Percentiles rank a stretch among this genome's conserved stretches.
Evolutionary conservation across 2,797 vertebrate species (phyloP).

Genomic region (Acrossocheilus wenchowensis): DNA sequence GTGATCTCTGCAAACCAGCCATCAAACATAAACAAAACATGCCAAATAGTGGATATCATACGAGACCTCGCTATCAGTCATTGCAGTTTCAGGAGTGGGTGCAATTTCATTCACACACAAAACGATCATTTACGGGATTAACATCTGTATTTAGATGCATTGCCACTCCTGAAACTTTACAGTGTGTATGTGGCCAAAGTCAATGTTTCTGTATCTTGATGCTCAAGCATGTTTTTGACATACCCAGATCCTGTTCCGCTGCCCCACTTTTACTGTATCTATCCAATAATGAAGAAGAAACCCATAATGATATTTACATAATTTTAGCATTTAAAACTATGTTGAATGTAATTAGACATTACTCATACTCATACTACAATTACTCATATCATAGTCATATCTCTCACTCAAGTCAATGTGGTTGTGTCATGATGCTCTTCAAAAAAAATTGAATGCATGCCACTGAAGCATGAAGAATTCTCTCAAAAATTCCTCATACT

Average conservation of each 20-base stretch:
- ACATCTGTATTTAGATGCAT: background rate
- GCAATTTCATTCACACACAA: background rate
- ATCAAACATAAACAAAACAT: background rate
- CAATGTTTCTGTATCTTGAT: too few species aligned
- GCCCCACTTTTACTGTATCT: background rate
- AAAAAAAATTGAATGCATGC: background rate
- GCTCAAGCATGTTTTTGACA: background rate
- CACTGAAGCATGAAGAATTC: conserved; percentile 6
- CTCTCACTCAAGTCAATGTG: background rate
- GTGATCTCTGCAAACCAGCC: background rate
- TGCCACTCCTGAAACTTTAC: background rate
- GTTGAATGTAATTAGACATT: background rate
- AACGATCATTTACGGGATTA: background rate
- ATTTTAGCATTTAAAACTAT: background rate
- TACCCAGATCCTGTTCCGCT: background rate
- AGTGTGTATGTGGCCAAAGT: too few species aligned
- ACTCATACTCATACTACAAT: too few species aligned
- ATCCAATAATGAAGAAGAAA: background rate
- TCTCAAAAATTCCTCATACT: conserved; percentile 49
- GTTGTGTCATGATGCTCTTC: background rate
- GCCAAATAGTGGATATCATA: background rate
- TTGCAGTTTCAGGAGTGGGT: background rate
- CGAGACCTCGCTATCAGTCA: background rate
- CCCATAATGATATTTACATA: background rate
- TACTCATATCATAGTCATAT: background rate